Conservation (phyloP, 2,113 vertebrate species). For the Apus apus region DNA sequence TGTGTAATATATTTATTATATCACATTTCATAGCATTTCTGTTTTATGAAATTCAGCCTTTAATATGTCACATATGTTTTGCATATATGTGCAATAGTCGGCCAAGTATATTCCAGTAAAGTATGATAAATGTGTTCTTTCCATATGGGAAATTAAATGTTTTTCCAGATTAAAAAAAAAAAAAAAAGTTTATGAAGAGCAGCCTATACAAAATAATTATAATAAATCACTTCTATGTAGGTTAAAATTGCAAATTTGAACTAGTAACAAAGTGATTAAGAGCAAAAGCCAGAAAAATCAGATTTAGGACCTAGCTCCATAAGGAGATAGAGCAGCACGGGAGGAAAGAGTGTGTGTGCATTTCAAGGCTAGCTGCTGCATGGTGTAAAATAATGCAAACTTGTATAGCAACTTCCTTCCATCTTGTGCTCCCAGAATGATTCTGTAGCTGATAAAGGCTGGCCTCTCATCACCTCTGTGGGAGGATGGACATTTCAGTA, state of each 20-base stretch:
- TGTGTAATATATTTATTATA: constrained; percentile 67
- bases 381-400: not conserved
- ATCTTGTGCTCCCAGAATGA: not conserved
- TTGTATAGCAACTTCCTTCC: not conserved
- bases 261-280: constrained; percentile 20
- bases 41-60: constrained; percentile 67
- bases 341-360: not conserved
- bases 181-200: constrained; percentile 24
- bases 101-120: constrained; percentile 55
- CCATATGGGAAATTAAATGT: constrained; percentile 68
- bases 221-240: constrained; percentile 50
- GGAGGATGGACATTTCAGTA: not conserved
- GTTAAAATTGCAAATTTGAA: constrained; percentile 18
- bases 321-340: not conserved
- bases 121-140: constrained; percentile 70
- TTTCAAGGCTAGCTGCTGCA: not conserved
- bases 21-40: constrained; percentile 66
- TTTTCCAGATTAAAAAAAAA: constrained; percentile 20
- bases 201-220: constrained; percentile 62
- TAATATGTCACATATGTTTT: constrained; percentile 70
- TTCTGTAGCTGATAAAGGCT: not conserved
- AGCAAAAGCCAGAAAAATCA: not conserved
- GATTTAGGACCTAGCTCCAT: not conserved
- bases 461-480: not conserved
- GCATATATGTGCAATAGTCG: constrained; percentile 53